A percentile compares a stretch with the other conserved stretches of the same genome.
phyloP scores from a whole-genome alignment of 2,888 invertebrate genomes.

The Dioctria linearis region DNA sequence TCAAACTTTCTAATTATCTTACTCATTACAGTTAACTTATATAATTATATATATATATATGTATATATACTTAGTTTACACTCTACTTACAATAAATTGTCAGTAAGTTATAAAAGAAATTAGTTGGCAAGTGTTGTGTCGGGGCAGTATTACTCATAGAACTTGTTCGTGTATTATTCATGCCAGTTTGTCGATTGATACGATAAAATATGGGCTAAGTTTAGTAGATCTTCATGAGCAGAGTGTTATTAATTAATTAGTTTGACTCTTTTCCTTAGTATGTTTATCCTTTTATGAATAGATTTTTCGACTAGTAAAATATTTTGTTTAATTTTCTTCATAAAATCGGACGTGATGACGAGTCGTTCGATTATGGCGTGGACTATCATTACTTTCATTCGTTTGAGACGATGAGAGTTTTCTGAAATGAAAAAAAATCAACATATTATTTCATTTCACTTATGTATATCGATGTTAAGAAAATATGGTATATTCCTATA shows the following conservation, averaged over 20 bases:
- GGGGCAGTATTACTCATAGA: slow-evolving; percentile 2
- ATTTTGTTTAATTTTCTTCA: slow-evolving; percentile 22
- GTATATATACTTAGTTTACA: not conserved
- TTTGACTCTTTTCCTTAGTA: not conserved
- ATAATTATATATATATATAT: not conserved
- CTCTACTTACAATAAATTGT: slow-evolving; percentile 8
- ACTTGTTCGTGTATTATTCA: not conserved
- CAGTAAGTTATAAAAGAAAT: slow-evolving; percentile 33
- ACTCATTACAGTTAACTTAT: not conserved
- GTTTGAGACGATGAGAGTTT: slow-evolving; percentile 48
- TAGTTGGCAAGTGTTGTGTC: slow-evolving; percentile 42
- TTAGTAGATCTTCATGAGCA: not conserved
- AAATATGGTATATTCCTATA: too few species aligned
- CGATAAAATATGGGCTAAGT: not conserved
- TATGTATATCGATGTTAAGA: too few species aligned
- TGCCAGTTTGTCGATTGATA: not conserved
- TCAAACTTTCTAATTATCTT: not conserved
- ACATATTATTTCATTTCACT: too few species aligned
- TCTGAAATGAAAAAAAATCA: slow-evolving; percentile 20
- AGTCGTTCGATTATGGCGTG: slow-evolving; percentile 44
- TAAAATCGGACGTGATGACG: slow-evolving; percentile 47
- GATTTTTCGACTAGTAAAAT: not conserved
- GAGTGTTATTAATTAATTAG: not conserved
- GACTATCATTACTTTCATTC: slow-evolving; percentile 31
- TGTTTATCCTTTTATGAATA: not conserved